phyloP scores from a whole-genome alignment of 2,888 invertebrate species.

The Dicycla oo region DNA sequence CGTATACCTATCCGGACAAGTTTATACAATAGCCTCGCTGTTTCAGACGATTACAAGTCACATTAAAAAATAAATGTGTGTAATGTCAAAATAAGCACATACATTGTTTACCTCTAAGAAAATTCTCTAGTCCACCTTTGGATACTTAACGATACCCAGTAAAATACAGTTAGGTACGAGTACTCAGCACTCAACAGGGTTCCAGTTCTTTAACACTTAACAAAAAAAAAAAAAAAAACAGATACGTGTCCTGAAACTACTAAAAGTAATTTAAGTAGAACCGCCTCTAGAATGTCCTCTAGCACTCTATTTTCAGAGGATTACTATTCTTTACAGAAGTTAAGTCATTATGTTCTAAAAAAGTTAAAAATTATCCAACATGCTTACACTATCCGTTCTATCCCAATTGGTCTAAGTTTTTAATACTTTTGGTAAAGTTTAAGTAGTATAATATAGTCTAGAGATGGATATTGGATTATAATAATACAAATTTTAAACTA shows the following conservation, averaged over 20 bases:
- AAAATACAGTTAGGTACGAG: conserved; percentile 2
- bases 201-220: background rate
- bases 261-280: conserved; percentile 15
- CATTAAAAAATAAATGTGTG: background rate
- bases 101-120: background rate
- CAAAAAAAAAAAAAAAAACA: conserved; percentile 21
- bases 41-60: background rate
- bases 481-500: too few relatives aligned
- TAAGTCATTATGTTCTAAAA: background rate
- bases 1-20: too few relatives aligned
- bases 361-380: background rate
- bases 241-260: conserved; percentile 5
- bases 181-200: conserved; percentile 2
- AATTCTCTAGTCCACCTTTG: background rate
- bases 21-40: too few relatives aligned
- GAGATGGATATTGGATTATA: too few relatives aligned
- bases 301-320: conserved; percentile 10
- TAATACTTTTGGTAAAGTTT: conserved; percentile 6
- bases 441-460: background rate
- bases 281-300: background rate
- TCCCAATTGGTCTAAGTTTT: conserved; percentile 10
- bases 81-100: background rate
- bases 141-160: background rate
- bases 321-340: too few relatives aligned
- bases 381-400: background rate